A percentile compares a stretch with the other conserved stretches of the same genome.
Conservation (phyloP, 2,888 invertebrate genomes). For the Chalcosyrphus nemorum region DNA sequence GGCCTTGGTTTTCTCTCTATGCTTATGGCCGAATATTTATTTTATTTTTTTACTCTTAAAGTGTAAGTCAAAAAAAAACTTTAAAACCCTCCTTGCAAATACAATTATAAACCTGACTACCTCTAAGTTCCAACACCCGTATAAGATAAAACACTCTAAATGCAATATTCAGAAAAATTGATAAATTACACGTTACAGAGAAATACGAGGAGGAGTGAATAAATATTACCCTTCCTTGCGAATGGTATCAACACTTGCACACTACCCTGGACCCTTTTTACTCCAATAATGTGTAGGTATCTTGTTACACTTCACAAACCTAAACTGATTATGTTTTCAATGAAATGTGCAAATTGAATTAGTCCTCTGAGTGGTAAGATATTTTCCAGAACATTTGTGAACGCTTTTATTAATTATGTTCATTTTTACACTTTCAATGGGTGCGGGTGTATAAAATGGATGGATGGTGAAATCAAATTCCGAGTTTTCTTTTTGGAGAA, state of each 20-base stretch:
- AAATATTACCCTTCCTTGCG: neutral
- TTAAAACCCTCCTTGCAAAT: too few relatives aligned
- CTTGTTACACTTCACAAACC: conserved; percentile 54
- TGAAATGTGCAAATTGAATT: conserved; percentile 60
- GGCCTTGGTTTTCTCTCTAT: too few relatives aligned
- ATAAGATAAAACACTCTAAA: neutral
- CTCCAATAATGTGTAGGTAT: conserved; percentile 56
- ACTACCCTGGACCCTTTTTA: neutral
- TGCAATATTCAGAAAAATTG: conserved; percentile 12
- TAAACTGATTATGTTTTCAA: conserved; percentile 61
- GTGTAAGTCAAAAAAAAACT: too few relatives aligned
- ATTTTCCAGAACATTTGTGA: conserved; percentile 48
- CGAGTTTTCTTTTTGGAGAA: neutral
- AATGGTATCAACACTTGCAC: neutral
- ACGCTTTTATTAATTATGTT: conserved; percentile 48
- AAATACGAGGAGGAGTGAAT: neutral
- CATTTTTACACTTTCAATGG: neutral
- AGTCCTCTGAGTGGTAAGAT: conserved; percentile 51
- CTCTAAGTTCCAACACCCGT: neutral
- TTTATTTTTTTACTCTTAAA: too few relatives aligned
- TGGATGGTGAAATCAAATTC: neutral
- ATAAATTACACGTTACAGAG: conserved; percentile 15
- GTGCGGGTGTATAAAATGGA: neutral
- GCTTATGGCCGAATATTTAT: too few relatives aligned
- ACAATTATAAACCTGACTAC: too few relatives aligned